Evolutionary conservation across 2,888 invertebrate species (phyloP).

Genomic region (Ypsolopha scabrella): DNA sequence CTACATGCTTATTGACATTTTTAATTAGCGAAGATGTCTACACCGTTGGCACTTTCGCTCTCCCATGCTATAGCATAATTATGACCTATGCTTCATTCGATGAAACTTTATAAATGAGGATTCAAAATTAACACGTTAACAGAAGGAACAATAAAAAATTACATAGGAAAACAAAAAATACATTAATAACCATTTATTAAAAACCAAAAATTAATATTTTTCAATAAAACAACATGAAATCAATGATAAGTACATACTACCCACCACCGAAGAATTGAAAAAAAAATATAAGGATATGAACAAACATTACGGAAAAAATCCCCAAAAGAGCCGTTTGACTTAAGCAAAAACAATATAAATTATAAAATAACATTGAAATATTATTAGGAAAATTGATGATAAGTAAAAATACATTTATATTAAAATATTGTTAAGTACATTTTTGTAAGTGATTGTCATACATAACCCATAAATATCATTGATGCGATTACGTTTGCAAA

Average conservation of each 20-base stretch:
- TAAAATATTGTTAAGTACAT: no score
- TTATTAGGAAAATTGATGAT: no score
- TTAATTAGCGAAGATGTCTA: constrained; percentile 44
- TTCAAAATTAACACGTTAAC: no score
- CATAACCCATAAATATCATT: no score
- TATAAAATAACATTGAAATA: no score
- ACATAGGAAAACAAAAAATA: constrained; percentile 26
- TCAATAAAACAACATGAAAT: constrained; percentile 29
- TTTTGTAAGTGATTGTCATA: no score
- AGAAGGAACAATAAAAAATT: not conserved
- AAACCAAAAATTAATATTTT: constrained; percentile 42
- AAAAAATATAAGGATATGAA: not conserved
- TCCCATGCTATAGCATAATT: constrained; percentile 6
- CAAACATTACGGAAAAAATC: not conserved
- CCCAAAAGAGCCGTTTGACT: not conserved
- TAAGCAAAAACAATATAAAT: no score
- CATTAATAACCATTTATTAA: constrained; percentile 56
- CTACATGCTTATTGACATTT: constrained; percentile 45
- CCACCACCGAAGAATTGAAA: constrained; percentile 4
- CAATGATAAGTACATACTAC: constrained; percentile 32
- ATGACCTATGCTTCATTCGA: not conserved
- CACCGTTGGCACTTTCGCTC: constrained; percentile 36
- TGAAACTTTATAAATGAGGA: no score
- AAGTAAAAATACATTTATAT: no score
- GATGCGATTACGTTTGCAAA: no score